Evolutionary conservation across 1,140 invertebrate species (phyloP), one percentile per base, ranked within the genome.

Genomic region (Sycobia sp.): DNA sequence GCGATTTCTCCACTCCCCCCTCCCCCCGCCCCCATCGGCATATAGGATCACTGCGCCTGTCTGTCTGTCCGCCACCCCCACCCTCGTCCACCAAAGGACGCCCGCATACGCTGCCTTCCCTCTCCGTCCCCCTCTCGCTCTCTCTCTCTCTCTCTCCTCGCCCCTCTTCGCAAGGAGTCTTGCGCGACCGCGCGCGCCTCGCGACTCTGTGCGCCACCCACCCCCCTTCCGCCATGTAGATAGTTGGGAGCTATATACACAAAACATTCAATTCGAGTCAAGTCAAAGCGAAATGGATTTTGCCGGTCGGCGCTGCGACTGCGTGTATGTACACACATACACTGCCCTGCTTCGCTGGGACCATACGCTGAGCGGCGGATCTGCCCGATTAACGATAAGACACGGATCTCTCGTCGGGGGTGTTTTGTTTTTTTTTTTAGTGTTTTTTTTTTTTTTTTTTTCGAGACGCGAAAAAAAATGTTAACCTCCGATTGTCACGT

Each of bases 231-330:
- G 9, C 32, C n/a, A n/a, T n/a, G n/a, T n/a, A n/a, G n/a, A n/a
- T n/a, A n/a, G n/a, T n/a, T n/a, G n/a, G 36, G 5, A 57, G 3
- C 62, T 61, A 62, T 70, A 71, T 72, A 71, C 75, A 77, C 76
- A 76, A 79, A 79, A 79, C 76, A 76, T 76, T 80, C 76, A 75
- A 80, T 79, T 77, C 76, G 65, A 73, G 72, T 76, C 71, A 76
- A 77, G 71, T 76, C 76, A 74, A 73, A 78, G 71, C 74, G 73
- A 77, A 79, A 80, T 79, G 76, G 76, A 77, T 79, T 80, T 77
- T 73, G n/a, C 67, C 69, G 72, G 59, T 68, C 63, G 43, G 56
- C 25, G n/a, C 2, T 23, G n/a, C n/a, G n/a, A n/a, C n/a, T n/a
- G n/a, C n/a, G n/a, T n/a, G n/a, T n/a, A n/a, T n/a, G n/a, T n/a